Evolutionary conservation across 1,140 invertebrate genomes (phyloP), one percentile per base, ranked within the genome.

Genomic region (Steinernema feltiae): DNA sequence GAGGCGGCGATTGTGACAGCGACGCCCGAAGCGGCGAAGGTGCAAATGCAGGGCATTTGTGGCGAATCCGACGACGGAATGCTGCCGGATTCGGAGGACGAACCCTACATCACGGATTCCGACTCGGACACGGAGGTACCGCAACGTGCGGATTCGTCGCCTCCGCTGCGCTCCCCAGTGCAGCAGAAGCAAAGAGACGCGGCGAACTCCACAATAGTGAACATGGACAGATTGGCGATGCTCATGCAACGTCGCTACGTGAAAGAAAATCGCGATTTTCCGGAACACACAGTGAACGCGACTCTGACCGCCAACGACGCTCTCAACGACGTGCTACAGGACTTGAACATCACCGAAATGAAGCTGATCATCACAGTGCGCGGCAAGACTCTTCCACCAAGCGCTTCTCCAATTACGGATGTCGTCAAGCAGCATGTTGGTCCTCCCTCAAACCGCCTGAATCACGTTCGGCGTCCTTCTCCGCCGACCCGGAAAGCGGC

Each of bases 31-130:
- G n/a, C n/a, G n/a, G n/a, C n/a, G n/a, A n/a, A n/a, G n/a, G n/a
- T n/a, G n/a, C n/a, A n/a, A n/a, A n/a, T n/a, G n/a, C n/a, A 41
- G 18, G 53, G 7, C 53, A 63, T 63, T 63, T 15, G 12, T 15
- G 53, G 2, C 53, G 53, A 63, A 7, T 63, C 53, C 7, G 53
- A 63, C 53, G 53, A 63, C 24, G 53, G 53, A 27, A 63, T 63
- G 53, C 53, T 63, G 12, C 53, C 53, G 12, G 53, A 63, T 27
- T 63, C 53, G 7, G 53, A 63, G 3, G 53, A 63, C 24, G 53
- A 63, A 21, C 53, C 53, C 24, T 63, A 63, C 53, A n/a, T 63
- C 53, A 63, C 53, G 24, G 53, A 63, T 27, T 63, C 53, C 15
- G 53, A 63, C 15, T 63, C 53, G 7, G 53, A 63, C 15, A 27